Evolutionary conservation across 1,140 invertebrate genomes (phyloP).

Genomic region (Hylaeus volcanicus): DNA sequence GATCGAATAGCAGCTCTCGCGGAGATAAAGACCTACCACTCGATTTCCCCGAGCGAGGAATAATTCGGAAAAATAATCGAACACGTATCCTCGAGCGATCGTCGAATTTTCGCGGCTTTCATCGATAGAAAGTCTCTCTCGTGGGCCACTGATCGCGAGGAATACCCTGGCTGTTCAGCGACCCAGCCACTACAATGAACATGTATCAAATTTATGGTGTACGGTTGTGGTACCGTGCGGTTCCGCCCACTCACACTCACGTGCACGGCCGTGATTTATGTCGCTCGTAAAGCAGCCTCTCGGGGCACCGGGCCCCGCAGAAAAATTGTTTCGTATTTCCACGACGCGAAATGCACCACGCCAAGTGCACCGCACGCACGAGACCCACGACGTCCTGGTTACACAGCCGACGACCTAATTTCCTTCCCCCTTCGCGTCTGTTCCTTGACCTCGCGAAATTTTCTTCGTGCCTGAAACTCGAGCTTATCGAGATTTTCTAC

Average conservation of each 20-base stretch:
- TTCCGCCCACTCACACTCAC: constrained; percentile 71
- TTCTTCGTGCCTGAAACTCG: background rate
- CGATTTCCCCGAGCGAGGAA: background rate
- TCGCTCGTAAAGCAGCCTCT: constrained; percentile 64
- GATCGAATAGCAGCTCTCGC: no score
- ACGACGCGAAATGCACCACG: constrained; percentile 11
- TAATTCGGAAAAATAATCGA: no score
- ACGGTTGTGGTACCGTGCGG: constrained; percentile 57
- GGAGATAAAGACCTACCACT: no score
- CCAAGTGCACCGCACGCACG: constrained; percentile 1
- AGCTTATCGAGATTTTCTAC: background rate
- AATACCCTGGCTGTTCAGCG: constrained; percentile 37
- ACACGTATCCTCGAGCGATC: background rate
- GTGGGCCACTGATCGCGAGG: constrained; percentile 46
- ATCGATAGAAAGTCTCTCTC: constrained; percentile 4
- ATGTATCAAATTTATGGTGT: constrained; percentile 71
- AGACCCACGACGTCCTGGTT: background rate
- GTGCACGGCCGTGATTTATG: constrained; percentile 65
- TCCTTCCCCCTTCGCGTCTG: background rate
- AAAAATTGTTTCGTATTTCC: constrained; percentile 61
- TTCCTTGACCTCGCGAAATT: background rate
- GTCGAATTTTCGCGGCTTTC: background rate
- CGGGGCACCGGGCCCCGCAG: constrained; percentile 25
- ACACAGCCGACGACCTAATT: constrained; percentile 7
- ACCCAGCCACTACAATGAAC: constrained; percentile 64